A percentile compares a stretch with the other conserved stretches of the same genome.
phyloP scores from a whole-genome alignment of 2,888 invertebrate species.

The Allacma fusca region DNA sequence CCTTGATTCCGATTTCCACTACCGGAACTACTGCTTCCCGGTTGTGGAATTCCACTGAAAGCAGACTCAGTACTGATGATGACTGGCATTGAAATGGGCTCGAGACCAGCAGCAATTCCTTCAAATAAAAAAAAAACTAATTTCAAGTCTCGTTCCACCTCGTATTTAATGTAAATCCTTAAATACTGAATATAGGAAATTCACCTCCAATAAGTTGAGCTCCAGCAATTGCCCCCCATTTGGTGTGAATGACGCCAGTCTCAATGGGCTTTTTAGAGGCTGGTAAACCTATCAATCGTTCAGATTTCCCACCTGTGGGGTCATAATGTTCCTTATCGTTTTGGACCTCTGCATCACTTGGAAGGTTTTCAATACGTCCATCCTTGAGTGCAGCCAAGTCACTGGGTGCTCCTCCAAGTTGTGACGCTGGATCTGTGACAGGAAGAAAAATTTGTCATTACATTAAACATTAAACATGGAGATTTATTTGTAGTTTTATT shows the following conservation, averaged over 20 bases:
- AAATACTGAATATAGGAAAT: no score
- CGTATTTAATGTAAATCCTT: no score
- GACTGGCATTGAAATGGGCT: constrained; percentile 41
- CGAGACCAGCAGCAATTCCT: constrained; percentile 59
- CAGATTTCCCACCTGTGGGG: neutral
- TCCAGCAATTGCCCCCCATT: constrained; percentile 56
- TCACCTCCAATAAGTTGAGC: constrained; percentile 56
- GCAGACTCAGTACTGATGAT: constrained; percentile 33
- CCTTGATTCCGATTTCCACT: constrained; percentile 20
- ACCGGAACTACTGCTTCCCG: constrained; percentile 8
- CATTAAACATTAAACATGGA: no score
- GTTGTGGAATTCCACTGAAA: neutral
- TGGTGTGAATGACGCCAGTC: constrained; percentile 58
- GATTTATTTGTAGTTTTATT: no score
- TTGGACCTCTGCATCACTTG: neutral
- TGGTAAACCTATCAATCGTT: neutral
- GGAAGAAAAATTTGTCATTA: no score
- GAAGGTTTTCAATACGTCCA: no score
- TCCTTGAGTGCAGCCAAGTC: no score
- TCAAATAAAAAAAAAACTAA: no score
- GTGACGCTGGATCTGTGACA: no score
- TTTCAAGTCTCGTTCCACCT: no score
- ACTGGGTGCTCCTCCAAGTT: no score
- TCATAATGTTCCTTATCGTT: neutral
- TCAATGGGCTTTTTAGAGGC: constrained; percentile 56